A percentile compares a stretch with the other conserved stretches of the same genome.
phyloP scores from a whole-genome alignment of 1,140 invertebrate genomes.

The Zophobas atratus region DNA sequence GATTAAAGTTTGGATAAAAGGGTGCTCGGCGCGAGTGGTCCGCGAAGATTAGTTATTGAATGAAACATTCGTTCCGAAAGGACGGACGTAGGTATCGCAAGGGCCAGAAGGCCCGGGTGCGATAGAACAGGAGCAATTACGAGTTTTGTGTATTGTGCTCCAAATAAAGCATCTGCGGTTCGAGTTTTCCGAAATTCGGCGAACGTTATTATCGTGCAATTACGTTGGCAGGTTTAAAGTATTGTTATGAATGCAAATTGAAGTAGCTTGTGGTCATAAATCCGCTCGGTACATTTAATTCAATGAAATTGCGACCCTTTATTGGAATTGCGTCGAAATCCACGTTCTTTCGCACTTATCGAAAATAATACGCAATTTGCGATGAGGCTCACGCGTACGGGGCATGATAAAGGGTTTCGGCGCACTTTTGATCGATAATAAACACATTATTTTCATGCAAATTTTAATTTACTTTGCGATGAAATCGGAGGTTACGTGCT shows the following conservation, averaged over 20 bases:
- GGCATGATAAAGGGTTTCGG: constrained; percentile 21
- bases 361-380: constrained; percentile 24
- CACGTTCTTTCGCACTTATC: constrained; percentile 13
- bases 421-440: constrained; percentile 35
- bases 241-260: constrained; percentile 25
- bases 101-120: not conserved
- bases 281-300: constrained; percentile 10
- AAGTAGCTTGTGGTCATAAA: not conserved
- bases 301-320: not conserved
- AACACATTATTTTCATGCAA: constrained; percentile 43
- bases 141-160: constrained; percentile 15
- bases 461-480: constrained; percentile 40
- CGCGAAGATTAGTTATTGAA: constrained; percentile 21
- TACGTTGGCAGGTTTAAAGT: constrained; percentile 15
- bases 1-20: constrained; percentile 3
- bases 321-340: not conserved
- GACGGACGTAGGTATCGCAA: constrained; percentile 1
- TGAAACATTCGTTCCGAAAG: constrained; percentile 15
- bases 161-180: constrained; percentile 1
- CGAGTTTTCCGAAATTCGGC: constrained; percentile 3
- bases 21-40: constrained; percentile 2
- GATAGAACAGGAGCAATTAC: constrained; percentile 25
- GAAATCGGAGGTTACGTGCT: constrained; percentile 37
- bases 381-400: constrained; percentile 9
- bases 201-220: constrained; percentile 3